Percentiles rank a stretch among this genome's conserved stretches.
Evolutionary conservation across 2,797 vertebrate genomes (phyloP).

Genomic region (Silurus lanzhouensis): DNA sequence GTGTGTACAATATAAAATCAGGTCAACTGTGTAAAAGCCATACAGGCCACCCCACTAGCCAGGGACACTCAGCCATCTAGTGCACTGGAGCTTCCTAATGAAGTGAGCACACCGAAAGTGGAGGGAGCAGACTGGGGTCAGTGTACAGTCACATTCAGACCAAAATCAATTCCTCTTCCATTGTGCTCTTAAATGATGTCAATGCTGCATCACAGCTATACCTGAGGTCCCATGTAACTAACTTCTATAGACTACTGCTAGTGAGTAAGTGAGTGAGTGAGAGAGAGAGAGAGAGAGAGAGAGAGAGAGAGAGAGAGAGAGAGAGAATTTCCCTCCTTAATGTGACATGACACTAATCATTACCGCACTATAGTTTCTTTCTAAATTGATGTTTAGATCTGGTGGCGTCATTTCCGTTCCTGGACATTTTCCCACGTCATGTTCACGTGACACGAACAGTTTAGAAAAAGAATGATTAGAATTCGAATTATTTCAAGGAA

Average conservation of each 20-base stretch:
- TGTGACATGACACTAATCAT: slow-evolving; percentile 22
- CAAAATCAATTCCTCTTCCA: slow-evolving; percentile 16
- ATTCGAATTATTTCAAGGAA: too few species aligned
- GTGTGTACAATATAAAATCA: slow-evolving; percentile 4
- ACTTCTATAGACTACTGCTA: not conserved
- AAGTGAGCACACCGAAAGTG: slow-evolving; percentile 7
- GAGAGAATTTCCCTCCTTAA: not conserved
- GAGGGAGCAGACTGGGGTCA: slow-evolving; percentile 27
- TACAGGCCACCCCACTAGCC: not conserved
- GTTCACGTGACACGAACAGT: not conserved
- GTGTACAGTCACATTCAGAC: slow-evolving; percentile 23
- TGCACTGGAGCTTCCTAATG: slow-evolving; percentile 22
- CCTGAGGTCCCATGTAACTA: not conserved
- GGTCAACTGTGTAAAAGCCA: slow-evolving; percentile 2
- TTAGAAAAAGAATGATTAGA: not conserved
- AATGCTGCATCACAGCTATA: slow-evolving; percentile 22
- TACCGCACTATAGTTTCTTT: slow-evolving; percentile 16
- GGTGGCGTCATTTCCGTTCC: not conserved
- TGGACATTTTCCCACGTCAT: not conserved
- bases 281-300: slow-evolving; percentile 21
- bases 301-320: slow-evolving; percentile 9
- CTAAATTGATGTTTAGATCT: not conserved
- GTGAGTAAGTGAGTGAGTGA: not conserved
- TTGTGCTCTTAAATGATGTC: slow-evolving; percentile 20
- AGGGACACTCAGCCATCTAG: slow-evolving; percentile 9